phyloP scores from a whole-genome alignment of 2,888 invertebrate genomes.

The Lepeophtheirus nordmannii region DNA sequence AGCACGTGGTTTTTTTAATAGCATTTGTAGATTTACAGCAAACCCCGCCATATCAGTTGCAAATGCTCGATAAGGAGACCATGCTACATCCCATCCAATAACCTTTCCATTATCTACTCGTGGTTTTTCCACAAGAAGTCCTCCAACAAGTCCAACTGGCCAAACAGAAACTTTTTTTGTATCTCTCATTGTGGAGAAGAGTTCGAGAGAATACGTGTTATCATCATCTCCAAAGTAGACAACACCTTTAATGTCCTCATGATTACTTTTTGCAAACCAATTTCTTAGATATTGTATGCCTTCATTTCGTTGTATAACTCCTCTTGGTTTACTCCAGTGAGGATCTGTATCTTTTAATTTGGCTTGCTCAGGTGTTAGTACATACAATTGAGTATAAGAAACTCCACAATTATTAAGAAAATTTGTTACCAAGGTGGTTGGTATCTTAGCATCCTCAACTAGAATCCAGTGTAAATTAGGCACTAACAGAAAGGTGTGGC shows the following conservation, averaged over 20 bases:
- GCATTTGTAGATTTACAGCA: slow-evolving; percentile 60
- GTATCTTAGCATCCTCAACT: slow-evolving; percentile 56
- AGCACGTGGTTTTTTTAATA: slow-evolving; percentile 54
- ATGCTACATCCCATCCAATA: slow-evolving; percentile 53
- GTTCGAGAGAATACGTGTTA: slow-evolving; percentile 72
- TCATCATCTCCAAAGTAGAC: slow-evolving; percentile 96
- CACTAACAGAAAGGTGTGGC: slow-evolving; percentile 60
- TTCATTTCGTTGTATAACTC: slow-evolving; percentile 75
- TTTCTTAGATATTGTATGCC: slow-evolving; percentile 65
- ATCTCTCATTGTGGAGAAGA: slow-evolving; percentile 77
- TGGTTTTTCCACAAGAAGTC: slow-evolving; percentile 79
- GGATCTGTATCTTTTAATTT: slow-evolving; percentile 52
- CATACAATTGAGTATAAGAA: slow-evolving; percentile 49
- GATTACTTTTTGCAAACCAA: slow-evolving; percentile 37
- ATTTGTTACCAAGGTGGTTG: slow-evolving; percentile 51
- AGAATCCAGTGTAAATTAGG: slow-evolving; percentile 84
- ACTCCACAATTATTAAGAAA: slow-evolving; percentile 51
- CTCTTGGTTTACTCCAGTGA: slow-evolving; percentile 63
- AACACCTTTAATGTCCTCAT: slow-evolving; percentile 49
- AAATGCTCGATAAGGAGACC: slow-evolving; percentile 79
- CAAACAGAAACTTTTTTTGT: slow-evolving; percentile 73
- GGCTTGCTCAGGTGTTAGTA: slow-evolving; percentile 51
- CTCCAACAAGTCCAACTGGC: slow-evolving; percentile 92
- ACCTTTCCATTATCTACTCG: slow-evolving; percentile 35
- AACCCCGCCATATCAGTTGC: slow-evolving; percentile 98